Evolutionary conservation across 1,140 invertebrate species (phyloP), one percentile per base, ranked within the genome.

Genomic region (Xylocopa sonorina): DNA sequence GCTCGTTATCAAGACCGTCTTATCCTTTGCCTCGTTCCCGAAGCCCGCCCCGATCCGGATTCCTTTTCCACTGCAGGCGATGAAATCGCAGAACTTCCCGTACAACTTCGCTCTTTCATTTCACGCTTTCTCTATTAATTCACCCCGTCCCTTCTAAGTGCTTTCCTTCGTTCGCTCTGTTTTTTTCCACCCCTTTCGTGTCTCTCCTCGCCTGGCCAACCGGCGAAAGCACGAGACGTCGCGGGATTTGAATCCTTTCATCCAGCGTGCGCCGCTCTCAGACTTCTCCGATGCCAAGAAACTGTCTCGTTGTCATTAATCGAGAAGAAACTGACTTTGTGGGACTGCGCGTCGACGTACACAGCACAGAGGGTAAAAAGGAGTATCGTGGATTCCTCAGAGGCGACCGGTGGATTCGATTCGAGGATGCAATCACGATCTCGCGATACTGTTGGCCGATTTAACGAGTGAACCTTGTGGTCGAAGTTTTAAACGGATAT

Each of bases 101-200:
- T 21, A n/a, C 32, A 64, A 76, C 27, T 38, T 48, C 14, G 18
- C 50, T 58, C 74, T 76, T 76, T 68, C 74, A 24, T 76, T 68
- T 68, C 51, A 34, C 62, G 27, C 50, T 66, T 46, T 67, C 50
- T 57, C 51, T 68, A 68, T 76, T 76, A 76, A 68, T 71, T 64
- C 57, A 27, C 43, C 14, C 58, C 68, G n/a, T 51, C 48, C 32
- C 34, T 34, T 63, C 72, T 53, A 64, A 76, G 62, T 67, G 62
- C 63, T 69, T 72, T 64, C 43, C 50, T 69, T 43, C 53, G 51
- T 51, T 50, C 55, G 3, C 50, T 34, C 60, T 38, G 9, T 38
- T 38, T 38, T 38, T 27, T 51, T 55, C n/a, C 46, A 14, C 2
- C n/a, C 12, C 1, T 43, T 34, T 53, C 46, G 21, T 50, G 50